These are phyloP conservation scores for Cheilosia variabilis DNA, from an alignment of 2,888 invertebrate genomes.

Conservation along the genomic window DNA sequence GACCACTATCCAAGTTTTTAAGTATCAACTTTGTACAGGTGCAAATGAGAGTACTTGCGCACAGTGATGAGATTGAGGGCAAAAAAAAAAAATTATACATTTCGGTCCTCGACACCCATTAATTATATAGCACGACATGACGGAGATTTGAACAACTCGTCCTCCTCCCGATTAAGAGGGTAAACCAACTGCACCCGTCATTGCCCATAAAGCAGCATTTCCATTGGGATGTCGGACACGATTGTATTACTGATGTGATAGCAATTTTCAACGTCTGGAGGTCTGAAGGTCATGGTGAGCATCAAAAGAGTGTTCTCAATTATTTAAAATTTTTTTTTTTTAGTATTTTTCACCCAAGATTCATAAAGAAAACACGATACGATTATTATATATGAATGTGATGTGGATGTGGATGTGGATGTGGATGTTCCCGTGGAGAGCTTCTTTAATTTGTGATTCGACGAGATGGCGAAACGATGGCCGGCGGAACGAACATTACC, in stretches of 20 bases:
- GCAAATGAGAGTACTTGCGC: slow-evolving; percentile 35
- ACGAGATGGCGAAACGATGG: background rate
- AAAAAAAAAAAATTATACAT: slow-evolving; percentile 15
- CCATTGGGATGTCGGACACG: slow-evolving; percentile 46
- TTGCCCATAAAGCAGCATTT: slow-evolving; percentile 20
- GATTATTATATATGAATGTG: too few species aligned
- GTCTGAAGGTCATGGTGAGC: slow-evolving; percentile 35
- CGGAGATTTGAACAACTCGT: background rate
- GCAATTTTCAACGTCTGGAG: slow-evolving; percentile 28
- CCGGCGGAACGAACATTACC: background rate
- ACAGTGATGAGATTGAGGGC: background rate
- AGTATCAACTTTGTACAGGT: slow-evolving; percentile 33
- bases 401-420: too few species aligned
- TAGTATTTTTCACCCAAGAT: background rate
- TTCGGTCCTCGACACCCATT: slow-evolving; percentile 6
- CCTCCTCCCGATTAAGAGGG: background rate
- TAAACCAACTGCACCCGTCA: slow-evolving; percentile 11
- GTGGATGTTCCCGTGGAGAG: background rate
- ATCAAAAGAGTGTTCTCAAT: slow-evolving; percentile 7
- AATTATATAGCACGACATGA: slow-evolving; percentile 27
- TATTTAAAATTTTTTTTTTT: background rate
- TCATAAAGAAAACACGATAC: too few species aligned
- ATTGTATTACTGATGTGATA: slow-evolving; percentile 17
- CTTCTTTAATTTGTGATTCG: slow-evolving; percentile 14
- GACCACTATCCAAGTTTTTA: background rate